phyloP scores from a whole-genome alignment of 1,140 invertebrate species.

The Asobara japonica region DNA sequence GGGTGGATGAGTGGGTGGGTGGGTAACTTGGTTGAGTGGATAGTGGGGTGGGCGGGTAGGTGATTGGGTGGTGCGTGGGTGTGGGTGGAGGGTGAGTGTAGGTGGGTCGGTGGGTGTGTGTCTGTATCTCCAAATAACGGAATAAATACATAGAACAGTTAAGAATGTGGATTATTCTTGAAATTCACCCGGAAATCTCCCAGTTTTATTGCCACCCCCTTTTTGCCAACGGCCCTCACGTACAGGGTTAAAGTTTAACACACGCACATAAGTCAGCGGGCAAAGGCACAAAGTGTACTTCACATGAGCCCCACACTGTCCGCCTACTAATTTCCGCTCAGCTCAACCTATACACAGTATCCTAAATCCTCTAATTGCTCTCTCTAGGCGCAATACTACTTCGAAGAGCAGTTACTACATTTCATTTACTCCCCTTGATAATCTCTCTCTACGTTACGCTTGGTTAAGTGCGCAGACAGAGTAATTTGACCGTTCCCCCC shows the following conservation, averaged over 20 bases:
- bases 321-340: conserved; percentile 8
- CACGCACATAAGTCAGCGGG: background rate
- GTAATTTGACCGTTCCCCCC: conserved; percentile 9
- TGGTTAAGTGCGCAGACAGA: conserved; percentile 1
- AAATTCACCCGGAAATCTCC: background rate
- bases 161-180: too few relatives aligned
- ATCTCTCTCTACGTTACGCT: background rate
- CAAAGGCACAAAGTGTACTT: background rate
- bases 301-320: conserved; percentile 8
- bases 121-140: too few relatives aligned
- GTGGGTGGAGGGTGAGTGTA: too few relatives aligned
- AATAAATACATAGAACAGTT: too few relatives aligned
- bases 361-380: conserved; percentile 11
- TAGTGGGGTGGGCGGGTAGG: too few relatives aligned
- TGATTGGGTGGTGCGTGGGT: too few relatives aligned
- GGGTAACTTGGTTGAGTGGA: too few relatives aligned
- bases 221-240: background rate
- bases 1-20: too few relatives aligned
- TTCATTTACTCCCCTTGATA: conserved; percentile 9
- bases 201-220: background rate
- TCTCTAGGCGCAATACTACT: conserved; percentile 11
- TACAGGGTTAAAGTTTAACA: background rate
- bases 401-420: conserved; percentile 11
- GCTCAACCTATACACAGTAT: background rate
- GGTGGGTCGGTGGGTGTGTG: too few relatives aligned